A percentile compares a stretch with the other conserved stretches of the same genome.
Evolutionary conservation across 2,113 vertebrate species (phyloP).

Genomic region (Rhombomys opimus): DNA sequence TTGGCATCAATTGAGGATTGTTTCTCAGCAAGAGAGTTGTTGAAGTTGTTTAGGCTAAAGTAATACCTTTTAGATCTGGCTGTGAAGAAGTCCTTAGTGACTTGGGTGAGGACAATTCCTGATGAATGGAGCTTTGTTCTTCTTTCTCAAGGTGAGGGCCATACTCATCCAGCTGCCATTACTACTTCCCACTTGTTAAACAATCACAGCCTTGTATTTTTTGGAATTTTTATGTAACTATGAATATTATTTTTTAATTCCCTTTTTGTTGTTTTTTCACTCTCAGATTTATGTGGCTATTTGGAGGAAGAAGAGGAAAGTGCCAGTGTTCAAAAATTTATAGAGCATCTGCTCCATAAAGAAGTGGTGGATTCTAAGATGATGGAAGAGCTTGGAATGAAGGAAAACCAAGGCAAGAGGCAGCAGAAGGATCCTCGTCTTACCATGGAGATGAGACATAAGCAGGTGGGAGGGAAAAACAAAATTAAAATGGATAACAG

Average conservation of each 20-base stretch:
- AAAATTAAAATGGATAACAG: constrained; percentile 81
- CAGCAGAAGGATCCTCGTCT: constrained; percentile 88
- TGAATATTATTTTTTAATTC: constrained; percentile 7
- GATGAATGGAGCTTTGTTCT: background rate
- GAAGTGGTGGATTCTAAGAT: constrained; percentile 87
- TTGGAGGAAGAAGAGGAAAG: constrained; percentile 92
- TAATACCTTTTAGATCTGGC: constrained; percentile 51
- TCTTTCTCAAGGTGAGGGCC: constrained; percentile 28
- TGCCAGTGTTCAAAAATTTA: constrained; percentile 88
- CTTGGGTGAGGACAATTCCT: background rate
- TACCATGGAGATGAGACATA: constrained; percentile 95
- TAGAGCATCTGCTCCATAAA: constrained; percentile 93
- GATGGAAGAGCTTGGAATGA: constrained; percentile 86
- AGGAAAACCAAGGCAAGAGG: constrained; percentile 86
- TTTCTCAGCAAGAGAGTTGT: background rate
- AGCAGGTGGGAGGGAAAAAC: constrained; percentile 88
- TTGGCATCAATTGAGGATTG: background rate
- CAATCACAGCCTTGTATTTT: constrained; percentile 39
- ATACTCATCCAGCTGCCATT: constrained; percentile 13
- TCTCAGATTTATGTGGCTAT: constrained; percentile 91
- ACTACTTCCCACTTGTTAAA: constrained; percentile 50
- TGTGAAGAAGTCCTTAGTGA: background rate
- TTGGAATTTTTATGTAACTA: constrained; percentile 51
- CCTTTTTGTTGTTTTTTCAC: constrained; percentile 36
- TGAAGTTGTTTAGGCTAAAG: constrained; percentile 43